Evolutionary conservation across 2,888 invertebrate genomes (phyloP), one percentile per base, ranked within the genome.

Genomic region (Eristalis intricaria): DNA sequence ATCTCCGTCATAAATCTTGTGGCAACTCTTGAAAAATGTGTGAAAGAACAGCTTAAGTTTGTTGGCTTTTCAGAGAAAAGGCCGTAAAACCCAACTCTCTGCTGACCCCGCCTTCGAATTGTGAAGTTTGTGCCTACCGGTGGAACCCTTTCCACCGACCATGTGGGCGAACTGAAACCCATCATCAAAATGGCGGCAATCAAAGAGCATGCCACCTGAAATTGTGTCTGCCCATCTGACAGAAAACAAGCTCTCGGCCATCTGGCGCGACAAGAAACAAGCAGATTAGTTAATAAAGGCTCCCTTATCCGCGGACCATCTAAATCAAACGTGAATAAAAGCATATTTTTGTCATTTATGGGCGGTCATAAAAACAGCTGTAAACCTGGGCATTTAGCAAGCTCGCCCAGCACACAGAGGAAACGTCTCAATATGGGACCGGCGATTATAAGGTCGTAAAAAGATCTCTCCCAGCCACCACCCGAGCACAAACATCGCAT

Each of bases 371-470:
- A 50, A 50, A 50, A 50, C 32, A 19, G 19, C 19, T 50, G 50
- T 50, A 50, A 50, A 19, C 13, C 50, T 19, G 2, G 7, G 8
- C 19, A 50, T 50, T 50, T 50, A 50, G 50, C 50, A 50, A 50
- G 50, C 50, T 50, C n/a, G 7, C 50, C 50, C 50, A 19, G 50
- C 50, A 50, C 50, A 50, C 50, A 50, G 50, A 19, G 19, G 50
- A 50, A 50, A 50, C 50, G 19, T 50, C 50, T 50, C 19, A 50
- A 50, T 50, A 50, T n/a, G 50, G 50, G 50, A 50, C 50, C 50
- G 61, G 43, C 22, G 61, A 66, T 63, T 63, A 50, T 15, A 61
- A 69, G 26, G 50, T 11, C 23, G 43, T 77, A 78, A 58, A 78
- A 32, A 70, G n/a, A 8, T 15, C 58, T 61, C 32, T 68, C 76